Evolutionary conservation across 1,140 invertebrate species (phyloP).

Genomic region (Andrena cerasifolii): DNA sequence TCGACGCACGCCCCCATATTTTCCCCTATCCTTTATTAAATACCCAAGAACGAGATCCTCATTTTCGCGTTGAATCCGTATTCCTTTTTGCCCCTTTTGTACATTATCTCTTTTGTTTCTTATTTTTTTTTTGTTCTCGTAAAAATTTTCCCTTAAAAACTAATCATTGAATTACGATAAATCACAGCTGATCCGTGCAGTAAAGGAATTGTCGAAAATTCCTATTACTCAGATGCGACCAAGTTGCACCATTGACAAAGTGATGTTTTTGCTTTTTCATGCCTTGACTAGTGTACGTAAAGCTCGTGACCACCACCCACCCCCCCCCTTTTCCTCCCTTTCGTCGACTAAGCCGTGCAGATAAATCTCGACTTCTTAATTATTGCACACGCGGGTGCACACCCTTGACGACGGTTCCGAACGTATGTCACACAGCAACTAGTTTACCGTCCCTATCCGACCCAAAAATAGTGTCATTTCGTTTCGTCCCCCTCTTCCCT

Average conservation of each 20-base stretch:
- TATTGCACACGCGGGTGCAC: conserved; percentile 62
- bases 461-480: conserved; percentile 42
- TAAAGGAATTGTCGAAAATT: conserved; percentile 69
- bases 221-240: conserved; percentile 71
- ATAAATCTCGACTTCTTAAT: conserved; percentile 60
- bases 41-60: conserved; percentile 25
- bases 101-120: conserved; percentile 18
- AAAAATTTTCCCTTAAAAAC: conserved; percentile 70
- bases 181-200: conserved; percentile 70
- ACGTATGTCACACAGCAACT: conserved; percentile 49
- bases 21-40: background rate
- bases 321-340: background rate
- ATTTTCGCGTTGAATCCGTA: background rate
- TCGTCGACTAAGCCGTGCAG: conserved; percentile 57
- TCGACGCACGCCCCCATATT: background rate
- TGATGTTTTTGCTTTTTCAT: conserved; percentile 70
- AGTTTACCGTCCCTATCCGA: conserved; percentile 27
- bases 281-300: conserved; percentile 74
- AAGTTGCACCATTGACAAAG: conserved; percentile 73
- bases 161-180: conserved; percentile 70
- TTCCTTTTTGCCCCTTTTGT: conserved; percentile 8
- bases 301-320: conserved; percentile 66
- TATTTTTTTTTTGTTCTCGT: conserved; percentile 35
- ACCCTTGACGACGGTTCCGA: conserved; percentile 51
- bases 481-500: background rate